Evolutionary conservation across 35 echinoderm and acorn worm genomes (phyloP), one percentile per base, ranked within the genome.

Genomic region (Diadema setosum): DNA sequence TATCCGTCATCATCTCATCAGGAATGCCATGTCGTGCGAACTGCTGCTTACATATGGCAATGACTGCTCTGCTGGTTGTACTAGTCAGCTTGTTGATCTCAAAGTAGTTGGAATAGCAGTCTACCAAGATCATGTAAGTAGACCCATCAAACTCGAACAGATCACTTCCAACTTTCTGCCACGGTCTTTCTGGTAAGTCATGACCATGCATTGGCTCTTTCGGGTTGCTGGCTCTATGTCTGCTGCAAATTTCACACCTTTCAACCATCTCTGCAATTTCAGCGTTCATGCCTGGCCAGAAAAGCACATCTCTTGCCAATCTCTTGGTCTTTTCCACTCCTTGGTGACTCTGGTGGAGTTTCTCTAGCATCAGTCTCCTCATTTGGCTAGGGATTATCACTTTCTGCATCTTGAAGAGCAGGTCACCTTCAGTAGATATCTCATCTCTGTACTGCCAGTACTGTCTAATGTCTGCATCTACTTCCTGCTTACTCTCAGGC

Each of bases 291-390:
- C 46, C 31, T 4, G 84, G 85, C 84, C 85, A 93, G 44, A 61
- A 93, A 20, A 93, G 21, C 7, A 88, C 41, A 75, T 88, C 85
- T 50, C 85, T 70, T 36, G 86, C 91, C 31, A 89, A 25, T 85
- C 69, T 56, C 27, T 85, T 90, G 84, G 80, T 67, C 74, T 94
- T 90, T 24, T 85, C 81, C 15, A 85, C 55, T 29, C 82, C 87
- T 85, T 94, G 87, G 43, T 94, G 92, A 18, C 85, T 80, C 50
- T 88, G 30, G 78, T 94, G 86, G 15, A 94, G 35, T 84, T 93
- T 89, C 27, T 61, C 5, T 17, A 88, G 20, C 58, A 75, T 75
- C n/a, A 34, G 33, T 31, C 35, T 43, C 41, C 40, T 29, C 83
- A 86, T 34, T 70, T 16, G 17, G 57, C n/a, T 40, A 12, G 83